phyloP scores from a whole-genome alignment of 2,113 vertebrate species.

The Nyctereutes procyonoides region DNA sequence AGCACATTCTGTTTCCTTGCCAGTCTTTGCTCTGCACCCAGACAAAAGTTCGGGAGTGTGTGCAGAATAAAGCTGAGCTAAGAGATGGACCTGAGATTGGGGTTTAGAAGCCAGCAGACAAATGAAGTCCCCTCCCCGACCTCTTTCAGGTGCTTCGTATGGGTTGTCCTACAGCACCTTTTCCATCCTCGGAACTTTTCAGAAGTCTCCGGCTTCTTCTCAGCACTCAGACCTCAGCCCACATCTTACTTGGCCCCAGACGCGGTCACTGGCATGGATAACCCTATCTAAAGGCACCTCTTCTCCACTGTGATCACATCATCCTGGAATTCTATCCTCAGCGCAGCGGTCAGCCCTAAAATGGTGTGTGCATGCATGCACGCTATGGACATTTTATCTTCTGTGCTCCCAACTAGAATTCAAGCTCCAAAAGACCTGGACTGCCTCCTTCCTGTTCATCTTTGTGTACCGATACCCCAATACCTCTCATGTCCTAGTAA shows the following conservation, averaged over 20 bases:
- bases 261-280: background rate
- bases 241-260: background rate
- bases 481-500: too few relatives aligned
- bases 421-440: too few relatives aligned
- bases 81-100: too few relatives aligned
- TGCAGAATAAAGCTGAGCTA: background rate
- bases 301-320: fast-evolving
- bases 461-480: fast-evolving
- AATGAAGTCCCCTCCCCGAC: fast-evolving
- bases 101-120: background rate
- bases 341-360: too few relatives aligned
- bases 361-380: fast-evolving
- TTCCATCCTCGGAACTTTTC: background rate
- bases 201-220: background rate
- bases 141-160: background rate
- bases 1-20: too few relatives aligned
- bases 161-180: too few relatives aligned
- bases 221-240: background rate
- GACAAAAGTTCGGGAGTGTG: background rate
- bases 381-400: background rate
- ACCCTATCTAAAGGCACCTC: fast-evolving
- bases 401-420: background rate
- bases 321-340: background rate
- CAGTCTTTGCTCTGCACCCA: background rate
- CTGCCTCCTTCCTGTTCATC: too few relatives aligned